Base-by-base conservation (phyloP, 1,140 invertebrate genomes). In the Copidosoma floridanum region DNA sequence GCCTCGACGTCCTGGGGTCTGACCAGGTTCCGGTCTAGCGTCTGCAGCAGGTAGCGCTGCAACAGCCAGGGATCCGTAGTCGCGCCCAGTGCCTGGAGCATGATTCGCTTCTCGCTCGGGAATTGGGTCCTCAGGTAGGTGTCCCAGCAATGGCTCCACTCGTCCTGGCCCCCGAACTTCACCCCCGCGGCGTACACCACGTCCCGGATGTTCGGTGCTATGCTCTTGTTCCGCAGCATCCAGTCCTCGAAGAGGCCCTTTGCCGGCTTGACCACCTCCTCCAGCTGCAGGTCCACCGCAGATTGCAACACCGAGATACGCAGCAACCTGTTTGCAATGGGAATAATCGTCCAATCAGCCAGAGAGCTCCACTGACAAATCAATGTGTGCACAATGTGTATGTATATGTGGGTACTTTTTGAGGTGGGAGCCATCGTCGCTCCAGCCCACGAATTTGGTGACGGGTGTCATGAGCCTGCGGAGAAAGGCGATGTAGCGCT, bases 101-200 rank as follows among this genome's bases (percentile, higher is more conserved):
- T 81, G 8, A 89, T 74, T 64, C 81, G 82, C 56, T 86, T 85
- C 69, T 92, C 89, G 64, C 84, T 89, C 1, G 87, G 83, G 27
- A 88, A 80, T 47, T 80, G 81, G n/a, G 86, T 85, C 20, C 82
- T 83, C 57, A 86, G 84, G 71, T 89, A 92, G 40, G 82, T 81
- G 12, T 85, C 73, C 86, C 89, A 92, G 63, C 88, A 90, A 71
- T 86, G 83, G 40, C 86, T 82, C 91, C 91, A 94, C 67, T 91
- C 90, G 10, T 80, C 74, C 51, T 86, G 83, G 0, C 84, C 84
- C 0, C 90, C 90, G 66, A 88, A 87, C 60, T 78, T 79, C 12
- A 84, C 79, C 72, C 89, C 91, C 38, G 89, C 86, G 21, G 85
- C 84, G 68, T 92, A 93, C 26, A 91, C 85, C 14, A 89, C 85